phyloP scores from a whole-genome alignment of 2,113 vertebrate species.

The Apodemus speciosus region DNA sequence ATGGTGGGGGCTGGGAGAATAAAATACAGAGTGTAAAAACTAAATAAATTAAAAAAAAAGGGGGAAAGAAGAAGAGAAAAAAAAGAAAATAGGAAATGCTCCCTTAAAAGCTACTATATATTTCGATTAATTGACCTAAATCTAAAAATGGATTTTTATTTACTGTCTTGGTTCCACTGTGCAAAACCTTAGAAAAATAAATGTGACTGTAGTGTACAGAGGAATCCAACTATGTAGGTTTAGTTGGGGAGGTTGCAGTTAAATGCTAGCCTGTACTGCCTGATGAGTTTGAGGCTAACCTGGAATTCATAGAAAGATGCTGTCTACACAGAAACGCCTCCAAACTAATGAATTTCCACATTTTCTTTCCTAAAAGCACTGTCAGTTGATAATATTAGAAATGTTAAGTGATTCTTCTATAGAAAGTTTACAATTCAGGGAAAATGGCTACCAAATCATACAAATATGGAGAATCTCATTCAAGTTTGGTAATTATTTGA shows the following conservation, averaged over 20 bases:
- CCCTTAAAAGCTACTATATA: slow-evolving; percentile 16
- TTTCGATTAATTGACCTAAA: slow-evolving; percentile 54
- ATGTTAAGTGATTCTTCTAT: slow-evolving; percentile 25
- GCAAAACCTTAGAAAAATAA: slow-evolving; percentile 39
- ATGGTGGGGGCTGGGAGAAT: no score
- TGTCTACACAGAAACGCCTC: not conserved
- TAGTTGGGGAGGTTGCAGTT: not conserved
- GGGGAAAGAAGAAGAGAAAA: no score
- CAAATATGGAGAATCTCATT: not conserved
- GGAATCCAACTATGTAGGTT: not conserved
- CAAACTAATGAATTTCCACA: not conserved
- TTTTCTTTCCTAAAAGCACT: not conserved
- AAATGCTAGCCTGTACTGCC: not conserved
- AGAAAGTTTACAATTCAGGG: not conserved
- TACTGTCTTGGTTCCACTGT: not conserved
- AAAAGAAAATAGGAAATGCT: slow-evolving; percentile 25
- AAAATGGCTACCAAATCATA: not conserved
- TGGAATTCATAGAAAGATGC: not conserved
- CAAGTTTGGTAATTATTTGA: not conserved
- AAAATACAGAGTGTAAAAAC: no score
- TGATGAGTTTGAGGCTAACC: not conserved
- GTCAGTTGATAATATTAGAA: not conserved
- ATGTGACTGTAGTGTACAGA: slow-evolving; percentile 9
- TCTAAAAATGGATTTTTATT: slow-evolving; percentile 37
- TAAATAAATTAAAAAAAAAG: no score